Evolutionary conservation across 2,888 invertebrate species (phyloP).

Genomic region (Platycheirus rosarum): DNA sequence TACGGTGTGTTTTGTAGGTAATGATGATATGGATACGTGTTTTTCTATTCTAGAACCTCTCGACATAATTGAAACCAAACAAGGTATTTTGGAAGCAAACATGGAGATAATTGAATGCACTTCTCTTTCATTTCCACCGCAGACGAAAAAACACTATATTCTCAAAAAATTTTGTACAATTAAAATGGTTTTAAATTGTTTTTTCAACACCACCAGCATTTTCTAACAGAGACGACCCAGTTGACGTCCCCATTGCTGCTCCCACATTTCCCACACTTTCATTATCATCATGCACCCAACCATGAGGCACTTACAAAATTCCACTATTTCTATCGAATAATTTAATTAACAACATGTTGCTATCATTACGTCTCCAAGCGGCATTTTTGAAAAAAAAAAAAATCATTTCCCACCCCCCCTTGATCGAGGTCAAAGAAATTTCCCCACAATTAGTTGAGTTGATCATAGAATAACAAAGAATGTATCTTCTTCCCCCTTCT

Average conservation of each 20-base stretch:
- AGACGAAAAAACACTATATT: too few relatives aligned
- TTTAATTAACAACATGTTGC: constrained; percentile 66
- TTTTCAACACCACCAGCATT: background rate
- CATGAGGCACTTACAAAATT: constrained; percentile 36
- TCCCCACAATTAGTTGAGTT: constrained; percentile 31
- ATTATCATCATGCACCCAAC: constrained; percentile 18
- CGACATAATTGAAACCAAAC: too few relatives aligned
- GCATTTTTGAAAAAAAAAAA: constrained; percentile 33
- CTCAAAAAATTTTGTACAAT: too few relatives aligned
- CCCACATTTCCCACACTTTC: constrained; percentile 50
- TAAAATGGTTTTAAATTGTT: too few relatives aligned
- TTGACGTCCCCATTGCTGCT: background rate
- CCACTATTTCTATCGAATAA: constrained; percentile 47
- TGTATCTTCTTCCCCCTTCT: background rate
- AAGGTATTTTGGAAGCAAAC: too few relatives aligned
- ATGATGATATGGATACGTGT: too few relatives aligned
- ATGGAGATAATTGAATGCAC: too few relatives aligned
- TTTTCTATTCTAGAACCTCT: too few relatives aligned
- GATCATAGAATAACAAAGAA: constrained; percentile 37
- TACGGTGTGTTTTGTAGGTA: too few relatives aligned
- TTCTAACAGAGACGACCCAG: constrained; percentile 15
- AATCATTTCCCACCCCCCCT: constrained; percentile 23
- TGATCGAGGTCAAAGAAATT: constrained; percentile 38
- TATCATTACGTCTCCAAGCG: constrained; percentile 34
- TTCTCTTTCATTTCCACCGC: too few relatives aligned